These are phyloP conservation scores for Parnassius apollo DNA, from an alignment of 2,888 invertebrate genomes.

Conservation along the genomic window DNA sequence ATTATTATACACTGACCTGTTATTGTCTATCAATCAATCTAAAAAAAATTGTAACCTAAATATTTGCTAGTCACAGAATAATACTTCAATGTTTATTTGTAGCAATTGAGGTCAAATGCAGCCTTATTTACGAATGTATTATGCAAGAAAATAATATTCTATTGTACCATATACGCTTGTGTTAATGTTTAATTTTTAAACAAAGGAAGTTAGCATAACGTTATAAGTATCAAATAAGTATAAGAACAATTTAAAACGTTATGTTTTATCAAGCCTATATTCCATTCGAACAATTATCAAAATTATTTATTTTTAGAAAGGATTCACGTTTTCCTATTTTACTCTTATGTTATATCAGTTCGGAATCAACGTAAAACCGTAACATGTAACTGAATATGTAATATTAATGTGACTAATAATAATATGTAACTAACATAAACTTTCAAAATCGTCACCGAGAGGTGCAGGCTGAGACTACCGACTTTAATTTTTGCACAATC, in stretches of 20 bases:
- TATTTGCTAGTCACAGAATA: not conserved
- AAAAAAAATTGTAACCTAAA: not conserved
- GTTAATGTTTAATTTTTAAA: not conserved
- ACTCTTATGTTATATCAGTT: too few relatives aligned
- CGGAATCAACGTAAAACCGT: too few relatives aligned
- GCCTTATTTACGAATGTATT: constrained; percentile 11
- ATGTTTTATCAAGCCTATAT: not conserved
- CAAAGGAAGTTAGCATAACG: constrained; percentile 13
- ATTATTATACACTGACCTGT: too few relatives aligned
- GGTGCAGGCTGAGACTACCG: too few relatives aligned
- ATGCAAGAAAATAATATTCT: constrained; percentile 21
- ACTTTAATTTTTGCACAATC: too few relatives aligned
- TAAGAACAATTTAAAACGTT: not conserved
- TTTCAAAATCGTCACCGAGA: too few relatives aligned
- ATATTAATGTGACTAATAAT: too few relatives aligned
- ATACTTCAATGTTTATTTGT: constrained; percentile 6
- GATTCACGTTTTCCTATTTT: too few relatives aligned
- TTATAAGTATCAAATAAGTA: constrained; percentile 9
- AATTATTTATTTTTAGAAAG: too few relatives aligned
- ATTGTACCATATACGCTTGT: constrained; percentile 25
- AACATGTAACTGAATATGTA: too few relatives aligned
- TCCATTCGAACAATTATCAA: not conserved
- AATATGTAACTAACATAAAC: too few relatives aligned
- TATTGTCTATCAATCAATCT: too few relatives aligned
- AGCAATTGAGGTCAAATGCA: constrained; percentile 20